Evolutionary conservation across 64 coral and sea anemone species (phyloP).

Genomic region (Dendrophyllia cribrosa): DNA sequence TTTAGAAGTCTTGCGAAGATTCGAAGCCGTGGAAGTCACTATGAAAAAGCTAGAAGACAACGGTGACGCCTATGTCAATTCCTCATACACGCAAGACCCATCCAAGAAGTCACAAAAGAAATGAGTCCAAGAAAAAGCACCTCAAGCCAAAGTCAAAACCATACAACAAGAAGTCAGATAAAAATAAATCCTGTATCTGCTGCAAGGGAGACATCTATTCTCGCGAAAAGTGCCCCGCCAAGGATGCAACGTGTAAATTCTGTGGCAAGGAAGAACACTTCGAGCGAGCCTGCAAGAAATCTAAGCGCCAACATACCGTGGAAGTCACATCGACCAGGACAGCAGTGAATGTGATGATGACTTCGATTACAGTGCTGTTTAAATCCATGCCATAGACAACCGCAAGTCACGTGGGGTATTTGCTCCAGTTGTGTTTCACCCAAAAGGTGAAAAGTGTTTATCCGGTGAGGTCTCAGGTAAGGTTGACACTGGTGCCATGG

Average conservation of each 20-base stretch:
- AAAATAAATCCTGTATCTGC: slow-evolving; percentile 50
- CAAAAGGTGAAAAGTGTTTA: background rate
- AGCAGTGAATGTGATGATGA: slow-evolving; percentile 64
- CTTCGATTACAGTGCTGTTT: slow-evolving; percentile 44
- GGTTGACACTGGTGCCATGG: slow-evolving; percentile 77
- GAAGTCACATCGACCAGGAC: slow-evolving; percentile 40
- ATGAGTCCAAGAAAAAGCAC: slow-evolving; percentile 36
- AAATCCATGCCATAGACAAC: slow-evolving; percentile 23
- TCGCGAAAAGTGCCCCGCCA: slow-evolving; percentile 52
- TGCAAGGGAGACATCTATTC: slow-evolving; percentile 40
- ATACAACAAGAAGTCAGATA: slow-evolving; percentile 3
- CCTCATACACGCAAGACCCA: slow-evolving; percentile 40
- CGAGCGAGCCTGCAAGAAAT: slow-evolving; percentile 52
- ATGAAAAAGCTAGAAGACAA: slow-evolving; percentile 45
- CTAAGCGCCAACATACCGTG: slow-evolving; percentile 15
- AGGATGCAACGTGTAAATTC: slow-evolving; percentile 51
- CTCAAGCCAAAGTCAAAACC: background rate
- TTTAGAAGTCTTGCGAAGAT: slow-evolving; percentile 45
- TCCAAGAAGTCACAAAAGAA: slow-evolving; percentile 52
- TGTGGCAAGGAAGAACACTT: slow-evolving; percentile 60
- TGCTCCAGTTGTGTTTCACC: slow-evolving; percentile 58
- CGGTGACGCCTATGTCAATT: slow-evolving; percentile 36
- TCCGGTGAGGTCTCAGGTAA: slow-evolving; percentile 37
- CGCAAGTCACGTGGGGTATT: slow-evolving; percentile 33
- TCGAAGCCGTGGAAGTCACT: slow-evolving; percentile 42